Evolutionary conservation across 2,888 invertebrate species (phyloP), one percentile per base, ranked within the genome.

Genomic region (Ommatoiulus sabulosus): DNA sequence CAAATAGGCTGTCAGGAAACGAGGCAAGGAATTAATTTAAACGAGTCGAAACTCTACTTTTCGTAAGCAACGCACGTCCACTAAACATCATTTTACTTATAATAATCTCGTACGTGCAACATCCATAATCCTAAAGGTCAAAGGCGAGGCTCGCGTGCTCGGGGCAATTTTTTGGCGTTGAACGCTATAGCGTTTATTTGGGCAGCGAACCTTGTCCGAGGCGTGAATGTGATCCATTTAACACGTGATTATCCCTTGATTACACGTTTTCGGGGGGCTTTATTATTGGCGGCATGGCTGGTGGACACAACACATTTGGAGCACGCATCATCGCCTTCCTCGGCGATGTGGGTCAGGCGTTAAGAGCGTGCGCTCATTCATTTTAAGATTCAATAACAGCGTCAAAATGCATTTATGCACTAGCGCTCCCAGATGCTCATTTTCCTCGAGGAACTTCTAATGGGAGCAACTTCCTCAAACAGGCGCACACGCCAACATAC

Each of bases 251-350:
- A 72, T 24, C 72, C 72, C 24, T 72, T 24, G 24, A 72, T 72
- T 24, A 72, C 72, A 72, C 72, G 72, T 72, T 72, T 72, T 72
- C 24, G 17, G 72, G n/a, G 17, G 72, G n/a, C n/a, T 24, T 72
- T 24, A 24, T 72, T 72, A 72, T 72, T 20, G 24, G 72, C 24
- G 10, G n/a, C 10, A 6, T 10, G 72, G 24, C 20, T 20, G 7
- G 72, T 72, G 72, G 72, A 72, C 72, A 72, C 72, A 72, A 72
- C 72, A 35, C 6, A 72, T 24, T 48, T 72, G 20, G 35, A 3
- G 24, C 72, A 72, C 72, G 72, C 72, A 72, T 72, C 72, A 72
- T 72, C 72, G 72, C 72, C 72, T 24, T 72, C 72, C 72, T 10
- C 10, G 8, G 72, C 24, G 72, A 72, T 72, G 6, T 72, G 72